Conservation (phyloP, 1,140 invertebrate genomes). For the Metaphire vulgaris region DNA sequence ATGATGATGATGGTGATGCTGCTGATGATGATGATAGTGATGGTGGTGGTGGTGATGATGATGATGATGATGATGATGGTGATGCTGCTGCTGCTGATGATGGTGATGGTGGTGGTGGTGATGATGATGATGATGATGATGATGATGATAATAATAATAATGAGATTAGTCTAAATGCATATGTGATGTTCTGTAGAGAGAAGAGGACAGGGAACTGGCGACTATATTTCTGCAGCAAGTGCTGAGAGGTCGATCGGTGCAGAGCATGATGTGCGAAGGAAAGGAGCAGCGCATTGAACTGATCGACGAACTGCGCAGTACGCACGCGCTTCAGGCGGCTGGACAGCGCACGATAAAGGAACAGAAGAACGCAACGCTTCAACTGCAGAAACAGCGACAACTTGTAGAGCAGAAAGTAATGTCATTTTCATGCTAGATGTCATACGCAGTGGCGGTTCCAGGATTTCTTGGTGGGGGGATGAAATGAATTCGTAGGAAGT, state of each 20-base stretch:
- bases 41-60: no score
- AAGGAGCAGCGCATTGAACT: slow-evolving; percentile 61
- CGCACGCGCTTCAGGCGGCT: slow-evolving; percentile 58
- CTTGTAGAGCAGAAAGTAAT: slow-evolving; percentile 49
- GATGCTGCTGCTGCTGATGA: no score
- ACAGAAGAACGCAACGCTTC: slow-evolving; percentile 51
- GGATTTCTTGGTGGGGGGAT: no score
- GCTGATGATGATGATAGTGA: no score
- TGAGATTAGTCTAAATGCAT: neutral
- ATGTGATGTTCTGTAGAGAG: slow-evolving; percentile 38
- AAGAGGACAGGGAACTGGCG: slow-evolving; percentile 58
- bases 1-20: no score
- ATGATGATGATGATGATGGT: no score
- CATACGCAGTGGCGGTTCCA: no score
- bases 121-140: no score
- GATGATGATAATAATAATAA: neutral
- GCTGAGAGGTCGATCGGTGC: slow-evolving; percentile 62
- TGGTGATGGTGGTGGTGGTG: no score
- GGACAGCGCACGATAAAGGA: slow-evolving; percentile 49
- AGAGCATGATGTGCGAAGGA: slow-evolving; percentile 65
- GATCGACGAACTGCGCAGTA: slow-evolving; percentile 63
- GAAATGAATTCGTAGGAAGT: no score
- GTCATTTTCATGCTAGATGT: neutral
- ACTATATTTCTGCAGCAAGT: slow-evolving; percentile 61
- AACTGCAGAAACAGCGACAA: slow-evolving; percentile 49